Evolutionary conservation across 2,797 vertebrate genomes (phyloP).

Genomic region (Merluccius polli): DNA sequence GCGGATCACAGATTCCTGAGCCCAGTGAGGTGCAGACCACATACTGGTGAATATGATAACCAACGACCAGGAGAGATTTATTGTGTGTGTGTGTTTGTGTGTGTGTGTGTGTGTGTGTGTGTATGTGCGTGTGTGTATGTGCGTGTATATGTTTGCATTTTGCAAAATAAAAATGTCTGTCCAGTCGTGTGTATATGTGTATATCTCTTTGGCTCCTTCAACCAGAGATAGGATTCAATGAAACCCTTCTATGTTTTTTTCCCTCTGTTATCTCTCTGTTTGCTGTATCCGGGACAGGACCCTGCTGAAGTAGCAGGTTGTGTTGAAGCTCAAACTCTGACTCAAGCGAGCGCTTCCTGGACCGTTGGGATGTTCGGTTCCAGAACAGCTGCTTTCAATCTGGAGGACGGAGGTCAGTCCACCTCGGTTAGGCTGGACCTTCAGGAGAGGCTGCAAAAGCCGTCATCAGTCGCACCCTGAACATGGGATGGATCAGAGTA

Average conservation of each 20-base stretch:
- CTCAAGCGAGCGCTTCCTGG: too few species aligned
- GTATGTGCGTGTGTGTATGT: not conserved
- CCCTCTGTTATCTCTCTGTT: not conserved
- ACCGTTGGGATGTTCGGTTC: too few species aligned
- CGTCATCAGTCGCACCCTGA: too few species aligned
- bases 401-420: too few species aligned
- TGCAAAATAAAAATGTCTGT: slow-evolving; percentile 5
- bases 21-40: not conserved
- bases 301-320: too few species aligned
- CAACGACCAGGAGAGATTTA: not conserved
- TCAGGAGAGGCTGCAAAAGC: too few species aligned
- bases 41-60: not conserved
- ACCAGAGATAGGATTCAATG: not conserved
- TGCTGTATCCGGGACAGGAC: too few species aligned
- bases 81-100: not conserved
- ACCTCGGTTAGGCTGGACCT: too few species aligned
- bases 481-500: too few species aligned
- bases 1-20: not conserved
- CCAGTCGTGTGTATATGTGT: not conserved
- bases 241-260: slow-evolving; percentile 6
- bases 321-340: too few species aligned
- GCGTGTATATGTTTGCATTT: not conserved
- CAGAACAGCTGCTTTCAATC: too few species aligned
- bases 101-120: not conserved
- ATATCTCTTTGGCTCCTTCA: slow-evolving; percentile 1